phyloP scores from a whole-genome alignment of 2,113 vertebrate species.

The Cyprinus carpio region DNA sequence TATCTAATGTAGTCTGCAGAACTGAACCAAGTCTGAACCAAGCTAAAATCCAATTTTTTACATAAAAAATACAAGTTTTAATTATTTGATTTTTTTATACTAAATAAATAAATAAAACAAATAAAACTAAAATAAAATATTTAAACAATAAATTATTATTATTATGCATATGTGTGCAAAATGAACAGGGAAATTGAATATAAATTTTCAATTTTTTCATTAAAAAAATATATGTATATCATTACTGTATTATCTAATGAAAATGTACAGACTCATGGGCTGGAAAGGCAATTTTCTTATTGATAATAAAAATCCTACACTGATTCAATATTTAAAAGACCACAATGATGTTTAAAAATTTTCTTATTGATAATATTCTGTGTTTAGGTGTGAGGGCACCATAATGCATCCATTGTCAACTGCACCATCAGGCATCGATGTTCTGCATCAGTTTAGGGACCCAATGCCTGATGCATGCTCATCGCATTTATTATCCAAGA shows the following conservation, averaged over 20 bases:
- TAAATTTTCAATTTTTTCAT: too few species aligned
- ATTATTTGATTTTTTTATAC: too few species aligned
- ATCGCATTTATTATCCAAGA: conserved; percentile 9
- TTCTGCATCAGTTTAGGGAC: neutral
- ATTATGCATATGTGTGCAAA: neutral
- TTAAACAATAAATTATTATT: neutral
- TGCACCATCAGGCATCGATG: neutral
- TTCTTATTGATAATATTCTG: too few species aligned
- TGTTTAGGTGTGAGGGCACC: neutral
- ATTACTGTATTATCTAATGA: neutral
- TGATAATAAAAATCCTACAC: neutral
- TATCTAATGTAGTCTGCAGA: neutral
- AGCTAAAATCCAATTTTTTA: too few species aligned
- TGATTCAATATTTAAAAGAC: neutral
- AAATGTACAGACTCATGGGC: neutral
- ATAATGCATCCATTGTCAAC: conserved; percentile 12
- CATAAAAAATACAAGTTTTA: too few species aligned
- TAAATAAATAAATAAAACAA: too few species aligned
- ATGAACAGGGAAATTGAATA: neutral
- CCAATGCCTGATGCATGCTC: neutral
- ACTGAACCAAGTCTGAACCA: neutral
- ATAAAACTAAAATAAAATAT: too few species aligned
- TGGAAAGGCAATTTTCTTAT: neutral
- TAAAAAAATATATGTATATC: too few species aligned
- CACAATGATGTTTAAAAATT: neutral